These are phyloP conservation scores for Aphelocoma coerulescens DNA, from an alignment of 2,113 vertebrate species.

Conservation along the genomic window DNA sequence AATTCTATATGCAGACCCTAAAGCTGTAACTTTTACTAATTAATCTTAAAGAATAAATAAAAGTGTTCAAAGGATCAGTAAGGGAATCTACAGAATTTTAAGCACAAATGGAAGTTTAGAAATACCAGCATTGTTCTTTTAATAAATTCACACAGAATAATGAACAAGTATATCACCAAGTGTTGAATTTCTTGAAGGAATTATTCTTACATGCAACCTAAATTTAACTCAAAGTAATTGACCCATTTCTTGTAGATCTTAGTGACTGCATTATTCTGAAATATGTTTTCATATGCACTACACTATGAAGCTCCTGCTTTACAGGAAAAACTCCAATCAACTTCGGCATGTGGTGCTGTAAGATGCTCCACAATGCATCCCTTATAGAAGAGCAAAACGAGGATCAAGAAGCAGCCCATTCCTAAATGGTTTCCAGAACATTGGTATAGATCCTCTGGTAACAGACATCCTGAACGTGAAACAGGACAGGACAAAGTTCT, in stretches of 20 bases:
- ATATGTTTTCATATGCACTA: background rate
- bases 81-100: background rate
- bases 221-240: background rate
- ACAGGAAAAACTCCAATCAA: background rate
- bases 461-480: rapidly evolving
- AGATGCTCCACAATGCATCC: background rate
- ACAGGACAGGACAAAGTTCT: background rate
- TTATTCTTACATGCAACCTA: background rate
- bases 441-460: background rate
- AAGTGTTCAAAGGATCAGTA: background rate
- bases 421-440: background rate
- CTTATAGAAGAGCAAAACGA: background rate
- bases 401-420: background rate
- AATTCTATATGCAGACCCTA: background rate
- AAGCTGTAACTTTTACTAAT: background rate
- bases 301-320: background rate
- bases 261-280: background rate
- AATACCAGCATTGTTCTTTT: background rate
- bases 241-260: background rate
- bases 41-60: background rate
- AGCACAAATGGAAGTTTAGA: background rate
- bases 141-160: background rate
- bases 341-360: background rate
- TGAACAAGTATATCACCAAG: background rate
- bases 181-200: background rate